These are phyloP conservation scores for Noctua pronuba DNA, from an alignment of 2,888 invertebrate genomes.

Conservation along the genomic window DNA sequence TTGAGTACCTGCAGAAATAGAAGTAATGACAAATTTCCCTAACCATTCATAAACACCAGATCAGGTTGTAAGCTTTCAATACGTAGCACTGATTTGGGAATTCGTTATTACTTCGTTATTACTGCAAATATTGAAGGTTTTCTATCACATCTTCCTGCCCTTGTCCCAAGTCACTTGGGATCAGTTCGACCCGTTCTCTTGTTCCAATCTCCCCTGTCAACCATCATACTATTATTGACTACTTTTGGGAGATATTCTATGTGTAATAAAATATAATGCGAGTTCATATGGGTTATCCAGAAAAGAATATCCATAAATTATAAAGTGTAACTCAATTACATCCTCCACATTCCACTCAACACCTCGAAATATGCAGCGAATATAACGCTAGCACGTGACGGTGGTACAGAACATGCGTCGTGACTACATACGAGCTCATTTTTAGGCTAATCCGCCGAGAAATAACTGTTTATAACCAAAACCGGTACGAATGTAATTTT, in stretches of 20 bases:
- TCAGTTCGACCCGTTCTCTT: background rate
- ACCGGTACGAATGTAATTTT: conserved; percentile 45
- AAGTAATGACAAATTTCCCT: background rate
- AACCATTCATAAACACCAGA: background rate
- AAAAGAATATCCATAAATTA: conserved; percentile 1
- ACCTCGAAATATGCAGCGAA: conserved; percentile 41
- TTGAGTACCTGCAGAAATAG: background rate
- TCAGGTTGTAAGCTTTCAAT: background rate
- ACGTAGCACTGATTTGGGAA: background rate
- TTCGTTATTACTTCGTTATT: background rate
- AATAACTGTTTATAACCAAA: conserved; percentile 53
- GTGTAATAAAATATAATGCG: background rate
- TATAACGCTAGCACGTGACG: conserved; percentile 44
- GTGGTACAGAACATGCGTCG: conserved; percentile 13
- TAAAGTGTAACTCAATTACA: conserved; percentile 34
- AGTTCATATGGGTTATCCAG: background rate
- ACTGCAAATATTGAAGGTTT: background rate
- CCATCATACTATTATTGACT: background rate
- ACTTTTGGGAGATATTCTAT: background rate
- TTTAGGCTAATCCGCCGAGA: conserved; percentile 43
- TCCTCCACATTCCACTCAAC: conserved; percentile 3
- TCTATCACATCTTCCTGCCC: background rate
- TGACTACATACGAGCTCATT: conserved; percentile 51
- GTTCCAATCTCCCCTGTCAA: background rate
- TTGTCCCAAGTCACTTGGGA: background rate